Evolutionary conservation across 2,113 vertebrate species (phyloP).

Genomic region (Tenebrosternarchus preto): DNA sequence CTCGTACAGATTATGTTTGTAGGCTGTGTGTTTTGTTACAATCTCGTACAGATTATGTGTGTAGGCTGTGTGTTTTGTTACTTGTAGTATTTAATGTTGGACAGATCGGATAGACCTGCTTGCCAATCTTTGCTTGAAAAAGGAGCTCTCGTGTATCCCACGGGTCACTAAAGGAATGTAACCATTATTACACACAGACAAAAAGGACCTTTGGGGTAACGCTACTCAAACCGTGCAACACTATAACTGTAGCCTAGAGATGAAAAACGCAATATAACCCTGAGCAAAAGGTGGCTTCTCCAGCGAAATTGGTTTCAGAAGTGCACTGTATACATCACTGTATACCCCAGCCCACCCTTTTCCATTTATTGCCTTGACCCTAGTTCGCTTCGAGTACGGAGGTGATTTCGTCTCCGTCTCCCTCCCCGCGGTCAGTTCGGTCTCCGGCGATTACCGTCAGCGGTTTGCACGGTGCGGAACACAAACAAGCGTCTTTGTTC

Average conservation of each 20-base stretch:
- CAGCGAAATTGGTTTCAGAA: conserved; percentile 19
- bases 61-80: too few relatives aligned
- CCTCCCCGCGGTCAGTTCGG: not conserved
- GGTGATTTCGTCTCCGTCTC: not conserved
- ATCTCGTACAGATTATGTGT: too few relatives aligned
- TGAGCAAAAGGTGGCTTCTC: not conserved
- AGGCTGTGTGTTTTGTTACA: too few relatives aligned
- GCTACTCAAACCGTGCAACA: not conserved
- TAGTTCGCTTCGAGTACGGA: conserved; percentile 6
- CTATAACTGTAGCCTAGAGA: not conserved
- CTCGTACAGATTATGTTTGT: too few relatives aligned
- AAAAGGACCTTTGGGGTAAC: not conserved
- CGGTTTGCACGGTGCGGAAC: too few relatives aligned
- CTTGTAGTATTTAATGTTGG: too few relatives aligned
- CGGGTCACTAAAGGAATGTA: not conserved
- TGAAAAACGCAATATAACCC: not conserved
- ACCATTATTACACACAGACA: not conserved
- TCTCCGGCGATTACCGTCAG: not conserved
- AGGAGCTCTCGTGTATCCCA: not conserved
- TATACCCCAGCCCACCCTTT: not conserved
- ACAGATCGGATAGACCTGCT: too few relatives aligned
- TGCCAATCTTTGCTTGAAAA: not conserved
- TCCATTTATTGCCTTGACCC: conserved; percentile 28
- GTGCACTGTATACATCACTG: not conserved
- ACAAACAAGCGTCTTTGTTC: too few relatives aligned